Percentiles rank a stretch among this genome's conserved stretches.
Conservation (phyloP, 2,888 invertebrate species). For the Cerastis leucographa region DNA sequence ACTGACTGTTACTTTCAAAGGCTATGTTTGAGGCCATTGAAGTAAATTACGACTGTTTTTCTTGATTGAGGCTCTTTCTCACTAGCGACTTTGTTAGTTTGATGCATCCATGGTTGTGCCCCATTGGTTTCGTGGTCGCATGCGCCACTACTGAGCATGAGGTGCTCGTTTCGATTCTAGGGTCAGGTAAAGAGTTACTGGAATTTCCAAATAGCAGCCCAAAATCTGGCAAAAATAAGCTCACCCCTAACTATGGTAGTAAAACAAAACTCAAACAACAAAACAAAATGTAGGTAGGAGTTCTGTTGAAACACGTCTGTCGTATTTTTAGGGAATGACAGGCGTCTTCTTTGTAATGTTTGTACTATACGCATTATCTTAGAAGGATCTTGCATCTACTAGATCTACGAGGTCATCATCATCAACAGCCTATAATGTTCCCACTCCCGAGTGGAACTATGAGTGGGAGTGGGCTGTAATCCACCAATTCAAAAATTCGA, state of each 20-base stretch:
- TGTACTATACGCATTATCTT: background rate
- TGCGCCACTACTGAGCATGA: background rate
- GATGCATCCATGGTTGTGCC: background rate
- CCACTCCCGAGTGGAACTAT: no score
- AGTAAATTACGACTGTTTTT: conserved; percentile 9
- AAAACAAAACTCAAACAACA: background rate
- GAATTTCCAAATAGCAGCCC: background rate
- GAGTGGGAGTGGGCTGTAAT: no score
- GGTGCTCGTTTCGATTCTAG: background rate
- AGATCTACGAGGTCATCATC: no score
- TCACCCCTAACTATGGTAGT: background rate
- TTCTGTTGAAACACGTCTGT: background rate
- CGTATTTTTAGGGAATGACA: background rate
- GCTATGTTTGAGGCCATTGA: conserved; percentile 47
- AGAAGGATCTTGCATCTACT: background rate
- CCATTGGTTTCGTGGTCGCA: background rate
- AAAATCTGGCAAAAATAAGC: background rate
- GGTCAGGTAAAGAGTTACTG: background rate
- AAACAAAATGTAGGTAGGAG: background rate
- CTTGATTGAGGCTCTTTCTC: background rate
- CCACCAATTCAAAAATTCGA: no score
- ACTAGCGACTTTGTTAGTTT: background rate
- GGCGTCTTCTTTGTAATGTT: background rate
- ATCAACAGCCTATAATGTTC: no score
- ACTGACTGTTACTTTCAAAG: conserved; percentile 59